Base-by-base conservation (phyloP, 2,888 invertebrate genomes). In the Agrochola circellaris region DNA sequence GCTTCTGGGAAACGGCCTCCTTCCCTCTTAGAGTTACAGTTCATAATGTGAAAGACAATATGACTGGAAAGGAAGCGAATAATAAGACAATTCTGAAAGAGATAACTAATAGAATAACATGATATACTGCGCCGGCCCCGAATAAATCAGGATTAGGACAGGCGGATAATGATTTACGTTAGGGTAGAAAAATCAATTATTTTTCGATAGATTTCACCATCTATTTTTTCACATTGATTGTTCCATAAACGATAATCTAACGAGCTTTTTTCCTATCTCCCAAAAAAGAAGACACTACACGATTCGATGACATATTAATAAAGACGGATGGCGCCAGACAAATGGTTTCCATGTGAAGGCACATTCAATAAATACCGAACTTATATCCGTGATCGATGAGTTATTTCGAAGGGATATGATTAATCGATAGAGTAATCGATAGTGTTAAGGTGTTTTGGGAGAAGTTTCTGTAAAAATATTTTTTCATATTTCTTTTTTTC, bases 321-420 rank as follows among this genome's bases (percentile, higher is more conserved):
- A 73, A 79, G 85, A 87, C 77, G 77, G 75, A 87, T 85, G 85
- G 51, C 64, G 73, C 45, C 61, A 77, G 73, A 77, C 60, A 82
- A 84, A 85, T 66, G 73, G 48, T 62, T 70, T 42, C 69, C 67
- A 78, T 73, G 68, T 76, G 17, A 72, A 75, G 65, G 74, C 67
- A 84, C 77, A 73, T 81, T 81, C 69, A 75, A 71, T 70, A 70
- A 84, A 84, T 74, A 75, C 64, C 42, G 26, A 86, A 80, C 61
- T 74, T 87, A 67, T 71, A 79, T 54, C 67, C 4, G 38, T 84
- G 85, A 85, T 87, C 85, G 87, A 85, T 84, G 75, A 42, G 69
- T 75, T 81, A 75, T 69, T 56, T 75, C 62, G 73, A 72, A 72
- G 56, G 73, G 66, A 67, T 75, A 34, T 64, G 74, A 84, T 76